Evolutionary conservation across 2,888 invertebrate genomes (phyloP), one percentile per base, ranked within the genome.

Genomic region (Anarsia innoxiella): DNA sequence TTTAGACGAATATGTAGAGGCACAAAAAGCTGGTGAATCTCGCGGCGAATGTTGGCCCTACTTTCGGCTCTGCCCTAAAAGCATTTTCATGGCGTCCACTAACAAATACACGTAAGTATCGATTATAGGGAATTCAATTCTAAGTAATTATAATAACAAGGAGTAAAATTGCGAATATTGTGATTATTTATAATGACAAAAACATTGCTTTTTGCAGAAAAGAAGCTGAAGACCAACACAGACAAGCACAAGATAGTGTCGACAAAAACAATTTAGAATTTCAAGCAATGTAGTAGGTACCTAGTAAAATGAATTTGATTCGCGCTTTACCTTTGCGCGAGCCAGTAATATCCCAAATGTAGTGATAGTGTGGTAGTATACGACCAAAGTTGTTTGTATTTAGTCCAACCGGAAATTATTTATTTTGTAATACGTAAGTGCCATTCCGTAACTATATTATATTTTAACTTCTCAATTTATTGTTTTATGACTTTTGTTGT

Each of bases 41-140:
- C 88, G 88, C 2, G 92, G 93, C 3, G 94, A 95, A 70, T 95
- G 95, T 66, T 94, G 93, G 90, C 93, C 92, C 1, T 95, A 94
- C 65, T 91, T 91, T 74, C 90, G 92, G 59, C 88, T 90, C 34
- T 95, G 95, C 56, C 91, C 94, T 10, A 93, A 92, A 71, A 94
- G 94, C 36, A 84, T 95, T 34, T 95, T 95, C 64, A 76, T 86
- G 44, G 78, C 88, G 12, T 68, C 87, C 1, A 56, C 64, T 3
- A 85, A 84, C 46, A 86, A 86, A 63, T 86, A 86, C 54, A 66
- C 85, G 86, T 86, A 57, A 75, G 85, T 75, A n/a, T 4, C n/a
- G n/a, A n/a, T n/a, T n/a, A n/a, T n/a, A n/a, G n/a, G n/a, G n/a
- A n/a, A n/a, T n/a, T n/a, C n/a, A n/a, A n/a, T n/a, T n/a, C n/a